These are phyloP conservation scores for Fundulus diaphanus DNA, from an alignment of 2,797 vertebrate genomes.

Conservation along the genomic window DNA sequence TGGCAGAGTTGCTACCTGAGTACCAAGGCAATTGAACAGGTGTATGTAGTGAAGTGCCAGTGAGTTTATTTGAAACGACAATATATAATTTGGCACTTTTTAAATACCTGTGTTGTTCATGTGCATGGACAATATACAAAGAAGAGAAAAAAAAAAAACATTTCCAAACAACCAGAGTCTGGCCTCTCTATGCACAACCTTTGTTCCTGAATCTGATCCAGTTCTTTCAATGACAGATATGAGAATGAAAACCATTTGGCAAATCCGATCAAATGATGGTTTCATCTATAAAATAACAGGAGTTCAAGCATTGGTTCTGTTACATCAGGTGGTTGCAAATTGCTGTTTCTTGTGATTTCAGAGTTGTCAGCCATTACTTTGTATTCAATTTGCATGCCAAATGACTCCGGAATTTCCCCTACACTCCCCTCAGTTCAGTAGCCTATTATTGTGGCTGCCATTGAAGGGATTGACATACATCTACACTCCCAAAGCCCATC, in stretches of 20 bases:
- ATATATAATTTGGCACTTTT: not conserved
- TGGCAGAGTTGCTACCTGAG: not conserved
- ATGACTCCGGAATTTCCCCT: slow-evolving; percentile 53
- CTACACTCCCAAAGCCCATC: slow-evolving; percentile 27
- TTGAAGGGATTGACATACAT: slow-evolving; percentile 62
- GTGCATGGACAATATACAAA: not conserved
- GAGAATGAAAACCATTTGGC: slow-evolving; percentile 54
- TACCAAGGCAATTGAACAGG: not conserved
- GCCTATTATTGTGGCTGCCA: slow-evolving; percentile 62
- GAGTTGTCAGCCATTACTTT: slow-evolving; percentile 60
- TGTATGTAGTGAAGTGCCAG: not conserved
- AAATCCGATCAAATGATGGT: slow-evolving; percentile 70
- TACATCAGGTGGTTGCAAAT: slow-evolving; percentile 61
- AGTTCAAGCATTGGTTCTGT: slow-evolving; percentile 64
- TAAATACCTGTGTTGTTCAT: not conserved
- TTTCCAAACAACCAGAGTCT: not conserved
- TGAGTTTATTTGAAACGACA: not conserved
- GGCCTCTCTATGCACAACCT: not conserved
- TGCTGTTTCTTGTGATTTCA: slow-evolving; percentile 62
- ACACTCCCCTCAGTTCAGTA: slow-evolving; percentile 36
- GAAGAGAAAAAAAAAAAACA: not conserved
- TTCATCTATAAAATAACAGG: slow-evolving; percentile 57
- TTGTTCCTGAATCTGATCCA: slow-evolving; percentile 42
- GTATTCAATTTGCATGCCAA: slow-evolving; percentile 77
- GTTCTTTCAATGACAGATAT: slow-evolving; percentile 41